Evolutionary conservation across 53 echinoderm and acorn worm species (phyloP), one percentile per base, ranked within the genome.

Genomic region (Patiria pectinifera): DNA sequence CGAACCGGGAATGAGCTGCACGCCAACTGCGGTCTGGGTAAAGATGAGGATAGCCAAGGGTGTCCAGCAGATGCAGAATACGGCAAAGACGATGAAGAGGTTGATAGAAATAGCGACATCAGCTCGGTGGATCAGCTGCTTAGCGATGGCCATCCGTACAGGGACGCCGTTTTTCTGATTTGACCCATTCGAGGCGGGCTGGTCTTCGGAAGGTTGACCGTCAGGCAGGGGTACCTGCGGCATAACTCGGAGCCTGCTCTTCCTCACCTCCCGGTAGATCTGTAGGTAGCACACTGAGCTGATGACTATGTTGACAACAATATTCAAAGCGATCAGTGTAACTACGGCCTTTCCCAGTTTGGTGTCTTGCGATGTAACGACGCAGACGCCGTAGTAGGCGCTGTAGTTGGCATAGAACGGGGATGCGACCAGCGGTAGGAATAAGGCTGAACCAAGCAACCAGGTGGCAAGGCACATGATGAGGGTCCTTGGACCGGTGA

Each of bases 11-110:
- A 53, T 53, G 53, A 53, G 8, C 53, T 53, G 53, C 8, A 53
- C 53, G 53, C 53, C 2, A 8, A 8, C 8, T 5, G 53, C 0
- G 53, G 8, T 53, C 8, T 53, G 53, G 21, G 78, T 16, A 26
- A 87, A 21, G 44, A 87, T 87, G 43, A 87, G 21, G 24, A 87
- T 43, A 11, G 76, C 49, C 59, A 87, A 13, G 13, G 87, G 87
- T 6, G 61, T 35, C 87, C 87, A 87, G 59, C 77, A 87, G 53
- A 87, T 18, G 19, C 87, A 87, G 87, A 87, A 87, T 12, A 87
- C 87, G 87, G 87, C 78, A n/a, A 87, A 87, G 19, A 87, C 87
- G 59, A 87, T 77, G 87, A 87, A 87, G 60, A 87, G 87, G 49
- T 87, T 87, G 8, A 87, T 60, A 72, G 87, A 76, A 3, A 87